Percentiles rank a stretch among this genome's conserved stretches.
These are phyloP conservation scores for Mnemiopsis leidyi DNA, from an alignment of 37 sponge, comb jelly and placozoan genomes.

Conservation along the genomic window DNA sequence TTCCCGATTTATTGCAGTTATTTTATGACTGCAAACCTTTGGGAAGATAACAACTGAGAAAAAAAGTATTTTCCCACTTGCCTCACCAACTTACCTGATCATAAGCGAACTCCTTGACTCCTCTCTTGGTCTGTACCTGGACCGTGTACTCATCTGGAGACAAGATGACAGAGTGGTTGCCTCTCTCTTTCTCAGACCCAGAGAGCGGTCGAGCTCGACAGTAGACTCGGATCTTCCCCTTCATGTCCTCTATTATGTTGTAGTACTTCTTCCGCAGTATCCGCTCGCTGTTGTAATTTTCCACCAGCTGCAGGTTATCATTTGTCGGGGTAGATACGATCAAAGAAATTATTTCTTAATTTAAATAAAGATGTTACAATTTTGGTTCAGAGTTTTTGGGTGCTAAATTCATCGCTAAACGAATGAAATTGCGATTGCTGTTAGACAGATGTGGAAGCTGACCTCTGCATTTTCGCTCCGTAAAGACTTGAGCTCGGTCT, in stretches of 20 bases:
- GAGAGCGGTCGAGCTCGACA: conserved; percentile 70
- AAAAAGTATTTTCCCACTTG: no score
- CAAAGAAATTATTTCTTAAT: no score
- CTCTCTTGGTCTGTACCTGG: conserved; percentile 63
- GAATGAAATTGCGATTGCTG: no score
- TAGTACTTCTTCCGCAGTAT: conserved; percentile 68
- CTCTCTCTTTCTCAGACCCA: conserved; percentile 55
- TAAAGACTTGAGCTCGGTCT: background rate
- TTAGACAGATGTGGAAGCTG: no score
- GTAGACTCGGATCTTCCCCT: conserved; percentile 73
- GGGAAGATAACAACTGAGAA: no score
- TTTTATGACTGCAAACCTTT: no score
- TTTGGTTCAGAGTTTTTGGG: no score
- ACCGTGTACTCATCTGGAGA: conserved; percentile 74
- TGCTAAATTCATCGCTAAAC: no score
- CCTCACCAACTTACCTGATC: conserved; percentile 69
- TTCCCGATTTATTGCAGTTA: background rate
- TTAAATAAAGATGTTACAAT: no score
- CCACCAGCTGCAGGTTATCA: no score
- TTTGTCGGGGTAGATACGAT: no score
- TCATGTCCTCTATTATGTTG: conserved; percentile 70
- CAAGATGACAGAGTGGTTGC: conserved; percentile 66
- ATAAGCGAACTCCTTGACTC: conserved; percentile 69
- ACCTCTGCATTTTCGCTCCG: conserved; percentile 66
- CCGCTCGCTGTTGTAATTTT: conserved; percentile 67